A percentile compares a stretch with the other conserved stretches of the same genome.
Evolutionary conservation across 2,113 vertebrate species (phyloP).

Genomic region (Donacobius atricapilla): DNA sequence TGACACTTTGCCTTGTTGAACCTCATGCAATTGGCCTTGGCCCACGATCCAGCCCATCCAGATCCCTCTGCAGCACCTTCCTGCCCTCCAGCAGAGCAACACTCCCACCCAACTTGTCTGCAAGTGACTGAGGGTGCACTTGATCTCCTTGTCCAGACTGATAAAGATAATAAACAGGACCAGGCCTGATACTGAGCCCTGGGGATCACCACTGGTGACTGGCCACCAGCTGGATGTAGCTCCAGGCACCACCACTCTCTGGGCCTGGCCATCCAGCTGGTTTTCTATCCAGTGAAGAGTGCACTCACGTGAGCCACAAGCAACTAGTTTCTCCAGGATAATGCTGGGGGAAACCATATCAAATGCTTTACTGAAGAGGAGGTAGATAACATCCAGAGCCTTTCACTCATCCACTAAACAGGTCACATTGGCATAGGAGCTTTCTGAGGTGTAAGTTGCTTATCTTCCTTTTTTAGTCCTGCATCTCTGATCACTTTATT

Average conservation of each 20-base stretch:
- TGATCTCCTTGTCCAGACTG: not conserved
- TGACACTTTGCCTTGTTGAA: rapidly evolving
- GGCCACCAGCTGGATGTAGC: not conserved
- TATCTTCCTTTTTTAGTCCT: not conserved
- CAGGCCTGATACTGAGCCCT: not conserved
- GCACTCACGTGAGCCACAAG: not conserved
- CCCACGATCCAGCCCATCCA: not conserved
- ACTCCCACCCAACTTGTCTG: not conserved
- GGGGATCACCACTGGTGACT: not conserved
- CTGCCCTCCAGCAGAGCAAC: not conserved
- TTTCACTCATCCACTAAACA: not conserved
- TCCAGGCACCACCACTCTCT: not conserved
- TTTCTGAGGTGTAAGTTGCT: not conserved
- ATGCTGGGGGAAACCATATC: not conserved
- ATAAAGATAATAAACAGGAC: not conserved
- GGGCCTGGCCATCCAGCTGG: rapidly evolving
- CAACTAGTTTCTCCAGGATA: not conserved
- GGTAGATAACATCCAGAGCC: not conserved
- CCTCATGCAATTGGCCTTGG: not conserved
- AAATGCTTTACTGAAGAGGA: not conserved
- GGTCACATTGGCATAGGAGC: not conserved
- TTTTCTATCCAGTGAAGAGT: not conserved
- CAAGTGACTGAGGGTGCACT: not conserved
- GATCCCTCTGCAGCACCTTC: not conserved
- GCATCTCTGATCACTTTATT: not conserved